Conservation (phyloP, 2,888 invertebrate genomes). For the Odontomyia ornata region DNA sequence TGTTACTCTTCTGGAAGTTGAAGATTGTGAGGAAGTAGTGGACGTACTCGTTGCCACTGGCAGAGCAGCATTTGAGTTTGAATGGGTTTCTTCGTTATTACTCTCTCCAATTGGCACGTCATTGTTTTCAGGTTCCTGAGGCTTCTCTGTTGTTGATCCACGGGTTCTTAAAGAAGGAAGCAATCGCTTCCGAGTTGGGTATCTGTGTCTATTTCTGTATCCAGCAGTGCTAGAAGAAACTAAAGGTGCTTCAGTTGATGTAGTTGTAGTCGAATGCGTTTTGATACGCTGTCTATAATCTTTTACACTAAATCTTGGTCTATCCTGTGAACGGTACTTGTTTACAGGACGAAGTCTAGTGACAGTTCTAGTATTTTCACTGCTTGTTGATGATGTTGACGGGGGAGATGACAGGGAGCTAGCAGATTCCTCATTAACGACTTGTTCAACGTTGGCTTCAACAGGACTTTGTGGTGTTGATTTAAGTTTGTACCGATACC, state of each 20-base stretch:
- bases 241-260: constrained; percentile 56
- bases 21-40: not conserved
- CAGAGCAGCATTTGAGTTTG: not conserved
- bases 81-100: not conserved
- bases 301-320: constrained; percentile 80
- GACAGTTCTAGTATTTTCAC: not conserved
- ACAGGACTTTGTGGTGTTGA: not conserved
- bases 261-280: constrained; percentile 62
- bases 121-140: not conserved
- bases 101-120: not conserved
- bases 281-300: constrained; percentile 76
- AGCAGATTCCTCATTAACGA: not conserved
- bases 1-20: not conserved
- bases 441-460: not conserved
- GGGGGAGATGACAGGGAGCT: not conserved
- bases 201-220: constrained; percentile 47
- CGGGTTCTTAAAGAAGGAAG: constrained; percentile 44
- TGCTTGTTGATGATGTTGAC: not conserved
- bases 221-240: constrained; percentile 37
- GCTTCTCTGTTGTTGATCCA: constrained; percentile 51
- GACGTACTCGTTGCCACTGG: not conserved
- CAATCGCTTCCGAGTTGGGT: constrained; percentile 50
- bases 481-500: constrained; percentile 6
- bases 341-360: constrained; percentile 53
- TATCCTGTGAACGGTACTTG: constrained; percentile 69